Evolutionary conservation across 2,888 invertebrate genomes (phyloP).

Genomic region (Papilio demoleus): DNA sequence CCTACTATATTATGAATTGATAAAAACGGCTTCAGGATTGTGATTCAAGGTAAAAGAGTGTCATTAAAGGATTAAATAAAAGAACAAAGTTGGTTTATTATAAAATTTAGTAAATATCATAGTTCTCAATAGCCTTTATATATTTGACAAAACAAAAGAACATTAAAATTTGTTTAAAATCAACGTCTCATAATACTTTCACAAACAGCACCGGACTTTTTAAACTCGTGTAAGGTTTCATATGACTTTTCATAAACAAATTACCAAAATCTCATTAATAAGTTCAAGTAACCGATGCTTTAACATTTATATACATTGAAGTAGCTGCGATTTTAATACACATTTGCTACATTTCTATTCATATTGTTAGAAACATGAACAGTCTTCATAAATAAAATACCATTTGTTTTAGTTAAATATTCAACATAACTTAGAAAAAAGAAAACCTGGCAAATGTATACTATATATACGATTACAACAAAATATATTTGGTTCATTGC

Average conservation of each 20-base stretch:
- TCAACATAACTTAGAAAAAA: slow-evolving; percentile 51
- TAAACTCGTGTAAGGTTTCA: neutral
- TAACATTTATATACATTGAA: slow-evolving; percentile 15
- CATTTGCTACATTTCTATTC: slow-evolving; percentile 9
- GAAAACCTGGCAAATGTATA: slow-evolving; percentile 65
- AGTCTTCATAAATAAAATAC: slow-evolving; percentile 47
- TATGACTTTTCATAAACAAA: neutral
- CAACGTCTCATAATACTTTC: slow-evolving; percentile 65
- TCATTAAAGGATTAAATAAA: slow-evolving; percentile 55
- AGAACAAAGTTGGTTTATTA: slow-evolving; percentile 60
- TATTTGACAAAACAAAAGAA: slow-evolving; percentile 63
- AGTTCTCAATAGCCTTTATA: slow-evolving; percentile 71
- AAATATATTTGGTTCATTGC: slow-evolving; percentile 76
- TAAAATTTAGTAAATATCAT: slow-evolving; percentile 78
- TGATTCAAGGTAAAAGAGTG: neutral
- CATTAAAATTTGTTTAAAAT: slow-evolving; percentile 67
- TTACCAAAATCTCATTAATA: neutral
- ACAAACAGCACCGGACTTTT: slow-evolving; percentile 63
- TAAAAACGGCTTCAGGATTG: neutral
- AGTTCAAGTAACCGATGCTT: neutral
- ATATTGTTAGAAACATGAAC: slow-evolving; percentile 36
- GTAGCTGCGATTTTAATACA: slow-evolving; percentile 6
- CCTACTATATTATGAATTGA: neutral
- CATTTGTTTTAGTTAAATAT: slow-evolving; percentile 49
- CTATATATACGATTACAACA: slow-evolving; percentile 48